Evolutionary conservation across 2,888 invertebrate genomes (phyloP).

Genomic region (Nymphalis c-album): DNA sequence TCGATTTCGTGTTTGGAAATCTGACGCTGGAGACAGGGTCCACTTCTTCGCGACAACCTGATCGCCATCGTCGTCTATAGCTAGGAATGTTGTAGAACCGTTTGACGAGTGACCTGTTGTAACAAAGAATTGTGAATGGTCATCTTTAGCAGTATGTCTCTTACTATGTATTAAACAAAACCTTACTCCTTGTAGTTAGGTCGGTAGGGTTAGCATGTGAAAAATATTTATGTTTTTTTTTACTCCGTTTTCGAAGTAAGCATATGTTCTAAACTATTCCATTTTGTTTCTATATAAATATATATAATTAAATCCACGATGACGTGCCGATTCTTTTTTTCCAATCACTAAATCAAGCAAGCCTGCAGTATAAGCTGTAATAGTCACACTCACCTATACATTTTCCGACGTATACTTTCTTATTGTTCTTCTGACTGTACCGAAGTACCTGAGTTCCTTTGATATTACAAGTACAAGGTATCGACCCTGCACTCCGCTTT

Average conservation of each 20-base stretch:
- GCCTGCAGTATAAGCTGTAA: too few relatives aligned
- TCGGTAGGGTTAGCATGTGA: too few relatives aligned
- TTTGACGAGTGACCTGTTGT: constrained; percentile 85
- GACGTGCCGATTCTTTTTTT: too few relatives aligned
- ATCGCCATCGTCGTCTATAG: constrained; percentile 88
- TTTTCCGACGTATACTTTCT: constrained; percentile 86
- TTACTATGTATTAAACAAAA: too few relatives aligned
- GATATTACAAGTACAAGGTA: constrained; percentile 61
- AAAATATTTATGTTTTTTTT: too few relatives aligned
- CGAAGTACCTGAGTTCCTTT: constrained; percentile 57
- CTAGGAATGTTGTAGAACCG: constrained; percentile 88
- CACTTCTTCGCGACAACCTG: constrained; percentile 89
- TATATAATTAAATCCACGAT: too few relatives aligned
- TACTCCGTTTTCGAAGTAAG: too few relatives aligned
- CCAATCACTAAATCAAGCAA: too few relatives aligned
- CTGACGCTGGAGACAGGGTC: constrained; percentile 76
- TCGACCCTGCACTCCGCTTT: constrained; percentile 44
- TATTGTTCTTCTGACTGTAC: constrained; percentile 64
- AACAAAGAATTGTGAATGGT: constrained; percentile 27
- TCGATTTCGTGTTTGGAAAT: constrained; percentile 72
- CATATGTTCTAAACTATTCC: too few relatives aligned
- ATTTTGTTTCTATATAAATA: too few relatives aligned
- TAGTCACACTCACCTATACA: constrained; percentile 83
- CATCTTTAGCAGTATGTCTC: too few relatives aligned
- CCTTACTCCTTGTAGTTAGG: too few relatives aligned